These are phyloP conservation scores for Alca torda DNA, from an alignment of 2,797 vertebrate species.

Conservation along the genomic window DNA sequence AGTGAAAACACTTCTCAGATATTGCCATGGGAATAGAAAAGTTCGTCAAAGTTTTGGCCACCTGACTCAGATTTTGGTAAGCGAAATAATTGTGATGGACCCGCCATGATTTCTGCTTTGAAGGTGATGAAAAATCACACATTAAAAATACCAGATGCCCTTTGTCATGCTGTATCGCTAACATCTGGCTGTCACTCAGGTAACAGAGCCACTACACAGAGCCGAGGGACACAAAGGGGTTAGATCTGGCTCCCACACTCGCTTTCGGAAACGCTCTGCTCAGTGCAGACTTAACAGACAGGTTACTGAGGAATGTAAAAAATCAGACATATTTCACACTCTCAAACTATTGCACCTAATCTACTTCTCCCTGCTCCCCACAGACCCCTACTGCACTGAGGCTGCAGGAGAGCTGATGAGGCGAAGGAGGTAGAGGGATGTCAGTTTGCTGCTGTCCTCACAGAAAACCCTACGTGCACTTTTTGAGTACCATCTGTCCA, in stretches of 20 bases:
- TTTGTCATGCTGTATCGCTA: background rate
- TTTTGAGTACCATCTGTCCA: background rate
- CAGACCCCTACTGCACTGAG: background rate
- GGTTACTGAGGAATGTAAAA: background rate
- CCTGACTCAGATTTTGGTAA: background rate
- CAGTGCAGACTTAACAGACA: background rate
- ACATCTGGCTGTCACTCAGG: background rate
- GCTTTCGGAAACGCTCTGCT: accelerated
- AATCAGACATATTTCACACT: background rate
- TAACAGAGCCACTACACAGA: background rate
- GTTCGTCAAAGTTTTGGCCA: background rate
- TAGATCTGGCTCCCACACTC: background rate
- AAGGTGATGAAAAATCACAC: background rate
- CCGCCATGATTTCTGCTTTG: background rate
- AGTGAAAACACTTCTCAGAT: background rate
- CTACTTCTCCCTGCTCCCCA: background rate
- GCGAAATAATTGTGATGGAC: accelerated
- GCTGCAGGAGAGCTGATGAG: background rate
- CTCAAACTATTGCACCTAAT: background rate
- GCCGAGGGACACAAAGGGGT: background rate
- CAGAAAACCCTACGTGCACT: background rate
- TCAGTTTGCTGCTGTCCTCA: background rate
- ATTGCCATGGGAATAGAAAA: background rate
- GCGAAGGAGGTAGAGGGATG: background rate
- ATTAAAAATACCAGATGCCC: background rate